Base-by-base conservation (phyloP, 92 coral and sea anemone species). In the Isaurus tuberculatus region DNA sequence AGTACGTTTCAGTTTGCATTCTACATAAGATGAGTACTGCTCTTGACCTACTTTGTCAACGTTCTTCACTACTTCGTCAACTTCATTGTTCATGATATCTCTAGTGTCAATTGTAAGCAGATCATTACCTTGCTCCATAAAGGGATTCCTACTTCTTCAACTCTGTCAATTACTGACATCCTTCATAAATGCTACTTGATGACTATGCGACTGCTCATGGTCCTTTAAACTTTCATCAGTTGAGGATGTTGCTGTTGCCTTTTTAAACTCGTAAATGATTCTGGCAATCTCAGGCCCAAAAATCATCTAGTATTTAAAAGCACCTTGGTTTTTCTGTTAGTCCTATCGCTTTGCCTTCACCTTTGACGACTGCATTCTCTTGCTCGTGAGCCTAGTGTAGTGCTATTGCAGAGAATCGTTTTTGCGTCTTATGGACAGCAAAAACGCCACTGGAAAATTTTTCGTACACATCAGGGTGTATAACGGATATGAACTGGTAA, bases 101-200 rank as follows among this genome's bases (percentile, higher is more conserved):
- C 19, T 72, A 2, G 89, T 86, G 63, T 86, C 85, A 4, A 79
- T 13, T 9, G 90, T 81, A 63, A 86, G 44, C 17, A 86, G 89
- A 11, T 86, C 81, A 10, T 57, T 73, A 0, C 90, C 70, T 28
- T 86, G 49, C 31, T 79, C 85, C 32, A 68, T 84, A 79, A 79
- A 86, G 16, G 84, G 89, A 65, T 79, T 70, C 3, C 85, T 79
- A n/a, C n/a, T n/a, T n/a, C n/a, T n/a, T n/a, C n/a, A n/a, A 40
- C 4, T 4, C 44, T 40, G 44, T 40, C 44, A 40, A 40, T 40
- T 40, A 40, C 44, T 40, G 44, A 48, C 55, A 13, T 48, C 55
- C 16, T 48, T 48, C 55, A 8, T 48, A 13, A 48, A 48, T 48
- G 55, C 0, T 48, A 8, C 55, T 48, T 48, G 55, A 48, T 8